Percentiles rank a stretch among this genome's conserved stretches.
Evolutionary conservation across 1,140 invertebrate genomes (phyloP).

Genomic region (Cyclina sinensis): DNA sequence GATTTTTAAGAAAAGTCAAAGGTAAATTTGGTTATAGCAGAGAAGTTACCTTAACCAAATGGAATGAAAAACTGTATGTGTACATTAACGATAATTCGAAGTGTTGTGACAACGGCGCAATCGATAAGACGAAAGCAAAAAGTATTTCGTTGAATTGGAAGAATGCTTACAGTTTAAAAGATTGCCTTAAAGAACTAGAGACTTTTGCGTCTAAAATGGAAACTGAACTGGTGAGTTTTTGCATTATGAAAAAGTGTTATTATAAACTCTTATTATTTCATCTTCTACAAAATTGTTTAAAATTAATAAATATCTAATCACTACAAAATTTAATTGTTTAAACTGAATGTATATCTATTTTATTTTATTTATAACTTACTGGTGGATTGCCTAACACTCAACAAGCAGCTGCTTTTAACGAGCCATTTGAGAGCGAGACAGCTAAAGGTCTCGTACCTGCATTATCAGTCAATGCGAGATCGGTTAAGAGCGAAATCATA

Average conservation of each 20-base stretch:
- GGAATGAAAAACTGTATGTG: not conserved
- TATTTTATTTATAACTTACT: not conserved
- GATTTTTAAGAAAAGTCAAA: conserved; percentile 33
- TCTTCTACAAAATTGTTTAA: too few species aligned
- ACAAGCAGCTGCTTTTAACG: not conserved
- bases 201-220: not conserved
- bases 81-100: conserved; percentile 48
- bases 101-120: conserved; percentile 19
- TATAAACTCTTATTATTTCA: too few species aligned
- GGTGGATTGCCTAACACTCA: not conserved
- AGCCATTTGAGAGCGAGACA: not conserved
- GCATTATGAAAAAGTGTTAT: too few species aligned
- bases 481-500: not conserved
- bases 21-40: conserved; percentile 28
- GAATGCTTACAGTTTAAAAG: not conserved
- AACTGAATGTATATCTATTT: too few species aligned
- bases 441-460: not conserved
- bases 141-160: conserved; percentile 16
- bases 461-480: not conserved
- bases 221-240: not conserved
- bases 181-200: not conserved
- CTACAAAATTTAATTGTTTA: too few species aligned
- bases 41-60: conserved; percentile 3
- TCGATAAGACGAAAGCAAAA: conserved; percentile 33
- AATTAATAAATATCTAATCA: too few species aligned